Percentiles rank a stretch among this genome's conserved stretches.
Conservation (phyloP, 2,113 vertebrate species). For the Chiloscyllium plagiosum region DNA sequence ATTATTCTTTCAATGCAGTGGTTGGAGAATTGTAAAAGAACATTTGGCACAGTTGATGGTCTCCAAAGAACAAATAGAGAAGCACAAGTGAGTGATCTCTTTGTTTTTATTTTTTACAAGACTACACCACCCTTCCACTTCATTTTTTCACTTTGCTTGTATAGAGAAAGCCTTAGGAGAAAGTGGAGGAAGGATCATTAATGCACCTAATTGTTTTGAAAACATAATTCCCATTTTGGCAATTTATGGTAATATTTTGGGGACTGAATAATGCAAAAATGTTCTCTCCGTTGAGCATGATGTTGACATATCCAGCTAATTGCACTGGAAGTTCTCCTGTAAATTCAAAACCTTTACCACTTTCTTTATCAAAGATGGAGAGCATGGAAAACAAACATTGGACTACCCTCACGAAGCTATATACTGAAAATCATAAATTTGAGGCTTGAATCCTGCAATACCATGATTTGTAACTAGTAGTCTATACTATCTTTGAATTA, state of each 20-base stretch:
- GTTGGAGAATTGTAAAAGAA: constrained; percentile 91
- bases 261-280: background rate
- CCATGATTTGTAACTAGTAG: background rate
- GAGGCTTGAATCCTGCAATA: background rate
- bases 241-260: background rate
- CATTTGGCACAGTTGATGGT: constrained; percentile 78
- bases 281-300: background rate
- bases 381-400: background rate
- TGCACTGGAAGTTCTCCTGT: background rate
- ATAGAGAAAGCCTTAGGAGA: background rate
- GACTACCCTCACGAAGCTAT: background rate
- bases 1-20: constrained; percentile 61
- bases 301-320: background rate
- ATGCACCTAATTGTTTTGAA: background rate
- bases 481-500: background rate
- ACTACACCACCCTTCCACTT: background rate
- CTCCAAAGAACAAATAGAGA: constrained; percentile 67
- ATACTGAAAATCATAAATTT: background rate
- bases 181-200: background rate
- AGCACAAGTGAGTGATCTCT: constrained; percentile 68
- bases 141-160: background rate
- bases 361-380: background rate
- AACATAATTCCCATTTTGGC: background rate
- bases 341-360: background rate
- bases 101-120: background rate